Evolutionary conservation across 2,113 vertebrate genomes (phyloP), one percentile per base, ranked within the genome.

Genomic region (Hystrix brachyura): DNA sequence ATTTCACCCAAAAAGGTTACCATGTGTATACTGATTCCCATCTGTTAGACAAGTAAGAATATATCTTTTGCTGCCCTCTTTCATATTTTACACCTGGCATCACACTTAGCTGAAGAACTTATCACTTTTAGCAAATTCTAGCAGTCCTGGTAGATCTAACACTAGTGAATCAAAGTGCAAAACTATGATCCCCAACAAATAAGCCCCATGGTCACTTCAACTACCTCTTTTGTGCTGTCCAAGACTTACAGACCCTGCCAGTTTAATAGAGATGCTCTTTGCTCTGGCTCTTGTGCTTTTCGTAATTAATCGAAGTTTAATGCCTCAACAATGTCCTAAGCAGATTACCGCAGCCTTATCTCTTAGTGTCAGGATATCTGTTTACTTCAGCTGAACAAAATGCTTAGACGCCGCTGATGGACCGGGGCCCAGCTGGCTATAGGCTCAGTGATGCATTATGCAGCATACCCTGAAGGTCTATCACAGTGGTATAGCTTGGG

Each of bases 231-330:
- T 74, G 27, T 90, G 34, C 69, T 74, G 43, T 51, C 90, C 94
- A 94, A 65, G 53, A 74, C 89, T 97, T 80, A 38, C 29, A 92
- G 91, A 85, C 94, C 85, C 60, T 92, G 89, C 64, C 94, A 96
- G 76, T 80, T 97, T 97, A 97, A 98, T 92, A 95, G 64, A 97
- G 85, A 96, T 81, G 93, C 94, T 95, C 93, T 97, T 94, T 97
- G 94, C 97, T 96, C 95, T 90, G 90, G n/a, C n/a, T 94, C 84
- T 92, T 79, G 83, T 74, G 59, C 79, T 88, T 48, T 94, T 97
- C 0, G 10, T 95, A 98, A 98, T 97, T 97, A 97, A 97, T 95
- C 0, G 53, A 92, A 74, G 71, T 95, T 97, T 96, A 97, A 97
- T 97, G 91, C 97, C 48, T 92, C 87, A 85, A 95, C 92, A 97